phyloP scores from a whole-genome alignment of 2,888 invertebrate genomes.

The Tetramorium bicarinatum region DNA sequence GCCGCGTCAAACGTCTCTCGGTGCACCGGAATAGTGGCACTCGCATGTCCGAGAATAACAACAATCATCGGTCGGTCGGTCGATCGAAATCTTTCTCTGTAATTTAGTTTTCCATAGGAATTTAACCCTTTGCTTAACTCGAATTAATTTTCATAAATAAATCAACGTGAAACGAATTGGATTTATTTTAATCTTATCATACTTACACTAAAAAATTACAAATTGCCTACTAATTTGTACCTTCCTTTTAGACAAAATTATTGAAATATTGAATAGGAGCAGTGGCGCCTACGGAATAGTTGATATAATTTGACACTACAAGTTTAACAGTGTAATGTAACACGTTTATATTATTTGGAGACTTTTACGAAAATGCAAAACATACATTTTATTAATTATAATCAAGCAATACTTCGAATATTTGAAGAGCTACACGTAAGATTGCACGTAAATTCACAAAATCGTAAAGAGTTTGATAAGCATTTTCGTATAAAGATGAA shows the following conservation, averaged over 20 bases:
- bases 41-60: constrained; percentile 34
- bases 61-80: background rate
- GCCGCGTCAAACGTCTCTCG: background rate
- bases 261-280: too few species aligned
- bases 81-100: background rate
- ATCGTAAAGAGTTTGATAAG: background rate
- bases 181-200: background rate
- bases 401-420: background rate
- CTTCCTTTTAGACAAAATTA: too few species aligned
- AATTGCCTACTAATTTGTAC: too few species aligned
- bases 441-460: background rate
- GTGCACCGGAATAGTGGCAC: constrained; percentile 29
- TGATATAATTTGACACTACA: too few species aligned
- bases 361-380: too few species aligned
- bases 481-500: background rate
- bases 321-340: too few species aligned
- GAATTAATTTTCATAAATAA: background rate
- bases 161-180: background rate
- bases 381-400: background rate
- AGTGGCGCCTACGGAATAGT: too few species aligned
- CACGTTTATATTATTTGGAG: too few species aligned
- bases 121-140: background rate
- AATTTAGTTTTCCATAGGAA: background rate
- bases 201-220: too few species aligned
- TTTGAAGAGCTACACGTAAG: background rate